These are phyloP conservation scores for Scaptomyza montana DNA, from an alignment of 1,140 invertebrate species.

Conservation along the genomic window DNA sequence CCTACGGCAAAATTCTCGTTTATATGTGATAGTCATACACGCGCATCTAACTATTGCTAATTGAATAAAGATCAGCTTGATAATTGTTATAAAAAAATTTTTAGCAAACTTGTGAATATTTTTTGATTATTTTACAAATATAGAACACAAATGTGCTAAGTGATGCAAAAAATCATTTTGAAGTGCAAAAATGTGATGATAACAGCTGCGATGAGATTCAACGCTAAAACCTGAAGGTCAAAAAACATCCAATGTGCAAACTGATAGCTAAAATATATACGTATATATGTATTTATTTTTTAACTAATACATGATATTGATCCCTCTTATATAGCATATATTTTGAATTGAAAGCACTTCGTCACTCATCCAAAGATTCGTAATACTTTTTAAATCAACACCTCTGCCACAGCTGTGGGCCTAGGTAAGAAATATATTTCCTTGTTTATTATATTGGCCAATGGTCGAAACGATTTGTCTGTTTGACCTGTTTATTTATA, in stretches of 20 bases:
- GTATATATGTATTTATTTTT: not conserved
- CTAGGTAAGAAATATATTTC: constrained; percentile 22
- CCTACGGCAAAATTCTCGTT: not conserved
- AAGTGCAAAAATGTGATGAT: constrained; percentile 20
- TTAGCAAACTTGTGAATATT: no score
- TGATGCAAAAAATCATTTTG: not conserved
- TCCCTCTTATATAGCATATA: not conserved
- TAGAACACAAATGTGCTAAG: constrained; percentile 10
- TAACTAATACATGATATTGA: no score
- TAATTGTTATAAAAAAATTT: not conserved
- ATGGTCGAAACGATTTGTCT: constrained; percentile 15
- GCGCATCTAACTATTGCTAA: constrained; percentile 4
- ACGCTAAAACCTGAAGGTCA: constrained; percentile 20
- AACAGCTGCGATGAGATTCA: constrained; percentile 24
- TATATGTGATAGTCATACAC: not conserved
- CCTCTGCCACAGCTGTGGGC: constrained; percentile 22
- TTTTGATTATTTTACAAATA: constrained; percentile 4
- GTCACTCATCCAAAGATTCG: not conserved
- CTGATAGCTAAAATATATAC: constrained; percentile 10
- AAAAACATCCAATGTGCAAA: constrained; percentile 1
- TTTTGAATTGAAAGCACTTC: not conserved
- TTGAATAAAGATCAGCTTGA: constrained; percentile 19
- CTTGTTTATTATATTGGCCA: constrained; percentile 35
- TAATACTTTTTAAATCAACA: constrained; percentile 5
- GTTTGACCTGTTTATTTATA: constrained; percentile 21